Percentiles rank a stretch among this genome's conserved stretches.
Evolutionary conservation across 2,797 vertebrate genomes (phyloP).

Genomic region (Tragopan temminckii): DNA sequence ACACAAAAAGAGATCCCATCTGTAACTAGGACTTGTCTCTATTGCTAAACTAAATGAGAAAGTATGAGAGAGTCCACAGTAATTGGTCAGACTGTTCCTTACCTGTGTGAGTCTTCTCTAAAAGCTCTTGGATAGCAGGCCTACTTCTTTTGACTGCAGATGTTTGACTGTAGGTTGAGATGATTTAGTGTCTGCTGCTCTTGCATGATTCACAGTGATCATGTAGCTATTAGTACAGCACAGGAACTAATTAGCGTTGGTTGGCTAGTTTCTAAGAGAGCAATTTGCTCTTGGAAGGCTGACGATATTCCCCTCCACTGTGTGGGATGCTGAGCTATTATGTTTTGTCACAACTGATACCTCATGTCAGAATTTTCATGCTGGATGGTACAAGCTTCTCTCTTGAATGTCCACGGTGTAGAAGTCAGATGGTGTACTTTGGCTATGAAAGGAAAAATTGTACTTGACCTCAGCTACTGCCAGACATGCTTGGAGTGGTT

Average conservation of each 20-base stretch:
- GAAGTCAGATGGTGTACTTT: conserved; percentile 1
- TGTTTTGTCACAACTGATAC: neutral
- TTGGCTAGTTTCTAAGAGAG: neutral
- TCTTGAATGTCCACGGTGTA: neutral
- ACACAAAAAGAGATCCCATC: neutral
- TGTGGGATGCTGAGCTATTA: neutral
- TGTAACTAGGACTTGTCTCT: neutral
- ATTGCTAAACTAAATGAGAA: neutral
- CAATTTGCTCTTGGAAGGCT: neutral
- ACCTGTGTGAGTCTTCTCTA: neutral
- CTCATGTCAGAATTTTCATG: neutral
- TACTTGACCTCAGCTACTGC: neutral
- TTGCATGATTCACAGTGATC: neutral
- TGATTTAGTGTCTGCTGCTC: neutral
- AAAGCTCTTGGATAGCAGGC: neutral
- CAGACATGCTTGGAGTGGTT: neutral
- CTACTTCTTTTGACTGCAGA: neutral
- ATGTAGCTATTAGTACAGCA: neutral
- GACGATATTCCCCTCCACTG: neutral
- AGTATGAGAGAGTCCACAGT: neutral
- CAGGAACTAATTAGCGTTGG: conserved; percentile 1
- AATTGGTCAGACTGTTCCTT: neutral
- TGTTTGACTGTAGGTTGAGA: neutral
- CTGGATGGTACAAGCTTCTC: neutral
- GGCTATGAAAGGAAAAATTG: neutral